These are phyloP conservation scores for Nysson spinosus DNA, from an alignment of 2,888 invertebrate genomes.

Conservation along the genomic window DNA sequence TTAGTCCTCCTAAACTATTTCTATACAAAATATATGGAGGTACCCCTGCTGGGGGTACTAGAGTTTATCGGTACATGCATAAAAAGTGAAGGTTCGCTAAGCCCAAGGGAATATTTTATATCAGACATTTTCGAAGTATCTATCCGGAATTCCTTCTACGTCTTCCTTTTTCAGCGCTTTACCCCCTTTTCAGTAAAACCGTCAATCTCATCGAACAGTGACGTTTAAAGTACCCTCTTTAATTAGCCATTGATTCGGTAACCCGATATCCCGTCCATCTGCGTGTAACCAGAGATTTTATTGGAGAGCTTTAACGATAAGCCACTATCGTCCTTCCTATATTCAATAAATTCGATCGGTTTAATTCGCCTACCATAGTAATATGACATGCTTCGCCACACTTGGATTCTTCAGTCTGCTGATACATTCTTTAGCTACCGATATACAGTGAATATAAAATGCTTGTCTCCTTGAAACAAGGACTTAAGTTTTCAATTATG, in stretches of 20 bases:
- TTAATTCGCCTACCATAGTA: slow-evolving; percentile 41
- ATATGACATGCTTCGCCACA: slow-evolving; percentile 30
- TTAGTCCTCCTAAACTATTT: too few relatives aligned
- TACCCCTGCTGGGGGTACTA: too few relatives aligned
- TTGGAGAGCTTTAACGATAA: slow-evolving; percentile 29
- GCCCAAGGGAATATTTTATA: too few relatives aligned
- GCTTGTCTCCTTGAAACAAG: too few relatives aligned
- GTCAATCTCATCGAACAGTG: slow-evolving; percentile 27
- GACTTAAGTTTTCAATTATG: too few relatives aligned
- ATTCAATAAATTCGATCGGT: slow-evolving; percentile 53
- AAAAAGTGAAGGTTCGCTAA: too few relatives aligned
- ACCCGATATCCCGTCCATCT: slow-evolving; percentile 43
- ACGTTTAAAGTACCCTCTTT: slow-evolving; percentile 30
- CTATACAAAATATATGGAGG: too few relatives aligned
- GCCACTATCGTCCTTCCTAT: slow-evolving; percentile 35
- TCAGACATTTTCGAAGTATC: too few relatives aligned
- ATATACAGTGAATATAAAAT: too few relatives aligned
- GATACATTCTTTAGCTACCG: slow-evolving; percentile 15
- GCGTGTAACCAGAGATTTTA: slow-evolving; percentile 57
- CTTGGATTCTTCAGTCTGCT: slow-evolving; percentile 1
- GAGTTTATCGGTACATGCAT: too few relatives aligned
- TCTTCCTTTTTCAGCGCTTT: too few relatives aligned
- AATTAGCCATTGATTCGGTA: slow-evolving; percentile 41
- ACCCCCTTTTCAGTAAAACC: neutral
- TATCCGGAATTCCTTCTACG: too few relatives aligned